phyloP scores from a whole-genome alignment of 2,888 invertebrate species.

The Acholoe squamosa region DNA sequence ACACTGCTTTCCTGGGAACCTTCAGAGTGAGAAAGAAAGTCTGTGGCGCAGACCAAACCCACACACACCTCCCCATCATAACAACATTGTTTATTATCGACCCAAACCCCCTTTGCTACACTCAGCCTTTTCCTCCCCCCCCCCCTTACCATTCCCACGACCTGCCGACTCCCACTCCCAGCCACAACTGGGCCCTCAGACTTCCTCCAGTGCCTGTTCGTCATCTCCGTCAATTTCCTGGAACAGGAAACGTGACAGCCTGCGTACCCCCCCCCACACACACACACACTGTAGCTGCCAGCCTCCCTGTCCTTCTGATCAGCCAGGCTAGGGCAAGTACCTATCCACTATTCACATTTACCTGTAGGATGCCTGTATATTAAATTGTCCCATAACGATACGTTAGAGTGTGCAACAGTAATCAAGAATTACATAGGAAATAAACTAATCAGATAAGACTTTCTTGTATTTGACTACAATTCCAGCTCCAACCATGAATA shows the following conservation, averaged over 20 bases:
- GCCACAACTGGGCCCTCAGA: slow-evolving; percentile 14
- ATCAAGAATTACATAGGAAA: too few relatives aligned
- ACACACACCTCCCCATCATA: neutral
- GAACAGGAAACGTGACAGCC: neutral
- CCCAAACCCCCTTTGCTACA: neutral
- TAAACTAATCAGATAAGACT: too few relatives aligned
- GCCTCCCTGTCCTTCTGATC: neutral
- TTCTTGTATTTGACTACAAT: too few relatives aligned
- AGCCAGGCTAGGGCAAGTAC: neutral
- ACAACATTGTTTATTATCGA: neutral
- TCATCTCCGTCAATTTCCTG: slow-evolving; percentile 23
- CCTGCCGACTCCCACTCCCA: slow-evolving; percentile 15
- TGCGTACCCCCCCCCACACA: neutral
- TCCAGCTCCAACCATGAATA: too few relatives aligned
- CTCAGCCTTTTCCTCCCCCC: neutral
- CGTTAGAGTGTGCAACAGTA: too few relatives aligned
- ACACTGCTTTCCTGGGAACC: too few relatives aligned
- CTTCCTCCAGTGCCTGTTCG: neutral
- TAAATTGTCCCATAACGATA: too few relatives aligned
- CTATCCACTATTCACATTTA: too few relatives aligned
- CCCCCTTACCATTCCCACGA: neutral
- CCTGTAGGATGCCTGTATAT: too few relatives aligned
- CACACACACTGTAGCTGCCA: neutral
- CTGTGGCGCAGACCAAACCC: neutral
- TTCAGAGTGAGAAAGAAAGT: too few relatives aligned